Percentiles rank a stretch among this genome's conserved stretches.
These are phyloP conservation scores for Metalampra italica DNA, from an alignment of 2,888 invertebrate genomes.

Conservation along the genomic window DNA sequence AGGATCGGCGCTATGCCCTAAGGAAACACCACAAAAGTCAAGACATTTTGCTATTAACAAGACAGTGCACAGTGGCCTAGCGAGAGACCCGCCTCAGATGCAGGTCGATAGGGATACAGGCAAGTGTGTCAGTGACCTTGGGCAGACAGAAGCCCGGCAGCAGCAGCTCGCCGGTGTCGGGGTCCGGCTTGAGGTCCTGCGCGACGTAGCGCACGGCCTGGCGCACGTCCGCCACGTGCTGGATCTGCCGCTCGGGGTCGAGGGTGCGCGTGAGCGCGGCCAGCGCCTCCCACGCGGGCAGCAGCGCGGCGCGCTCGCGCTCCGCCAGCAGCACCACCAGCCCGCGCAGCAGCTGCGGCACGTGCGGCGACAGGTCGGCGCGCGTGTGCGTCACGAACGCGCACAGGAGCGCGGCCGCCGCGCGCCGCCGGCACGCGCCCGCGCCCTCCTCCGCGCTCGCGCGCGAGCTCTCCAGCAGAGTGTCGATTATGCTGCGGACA, in stretches of 20 bases:
- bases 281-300: slow-evolving; percentile 92
- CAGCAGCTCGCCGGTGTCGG: slow-evolving; percentile 41
- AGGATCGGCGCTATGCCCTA: slow-evolving; percentile 94
- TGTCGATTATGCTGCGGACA: slow-evolving; percentile 27
- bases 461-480: slow-evolving; percentile 22
- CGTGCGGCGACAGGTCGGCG: slow-evolving; percentile 91
- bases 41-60: no score
- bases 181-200: slow-evolving; percentile 88
- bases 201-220: slow-evolving; percentile 95
- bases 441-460: slow-evolving; percentile 9
- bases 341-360: slow-evolving; percentile 92
- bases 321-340: slow-evolving; percentile 90
- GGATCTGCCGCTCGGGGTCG: slow-evolving; percentile 89
- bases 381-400: slow-evolving; percentile 94
- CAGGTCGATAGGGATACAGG: no score
- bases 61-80: no score
- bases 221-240: slow-evolving; percentile 92
- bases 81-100: no score
- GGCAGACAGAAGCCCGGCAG: slow-evolving; percentile 96
- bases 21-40: slow-evolving; percentile 13
- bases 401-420: slow-evolving; percentile 85
- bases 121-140: no score
- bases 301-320: slow-evolving; percentile 82
- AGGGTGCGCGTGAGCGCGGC: slow-evolving; percentile 92
- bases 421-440: background rate